Conservation (phyloP, 2,888 invertebrate genomes). For the Campoplex nolae region DNA sequence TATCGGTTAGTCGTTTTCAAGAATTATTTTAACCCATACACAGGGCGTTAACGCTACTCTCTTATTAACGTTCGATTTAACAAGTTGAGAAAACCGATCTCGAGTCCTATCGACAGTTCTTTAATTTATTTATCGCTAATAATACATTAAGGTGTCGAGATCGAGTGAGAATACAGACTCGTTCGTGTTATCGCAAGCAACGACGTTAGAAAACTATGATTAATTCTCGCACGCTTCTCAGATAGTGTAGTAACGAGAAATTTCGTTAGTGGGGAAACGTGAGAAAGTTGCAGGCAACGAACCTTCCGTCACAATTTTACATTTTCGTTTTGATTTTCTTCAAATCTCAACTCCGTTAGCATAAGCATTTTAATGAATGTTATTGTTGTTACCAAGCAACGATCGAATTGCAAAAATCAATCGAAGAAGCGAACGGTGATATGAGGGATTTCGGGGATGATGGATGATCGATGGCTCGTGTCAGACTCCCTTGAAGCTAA, state of each 20-base stretch:
- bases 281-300: conserved; percentile 19
- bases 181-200: conserved; percentile 63
- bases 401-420: conserved; percentile 75
- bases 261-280: conserved; percentile 55
- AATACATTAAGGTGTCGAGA: conserved; percentile 49
- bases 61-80: conserved; percentile 25
- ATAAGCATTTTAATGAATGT: conserved; percentile 10
- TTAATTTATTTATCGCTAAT: not conserved
- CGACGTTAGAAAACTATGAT: conserved; percentile 51
- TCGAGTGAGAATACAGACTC: conserved; percentile 46
- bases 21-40: conserved; percentile 58
- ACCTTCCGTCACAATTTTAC: conserved; percentile 19
- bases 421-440: conserved; percentile 78
- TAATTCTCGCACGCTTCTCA: conserved; percentile 65
- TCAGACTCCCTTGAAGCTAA: conserved; percentile 67
- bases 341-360: not conserved
- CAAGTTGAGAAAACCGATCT: conserved; percentile 19
- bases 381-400: conserved; percentile 46
- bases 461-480: conserved; percentile 71
- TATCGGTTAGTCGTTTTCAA: conserved; percentile 58
- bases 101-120: conserved; percentile 55
- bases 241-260: conserved; percentile 49
- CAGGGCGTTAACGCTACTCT: conserved; percentile 57
- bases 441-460: conserved; percentile 66
- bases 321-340: conserved; percentile 1